Conservation (phyloP, 2,113 vertebrate genomes). For the Saguinus midas region DNA sequence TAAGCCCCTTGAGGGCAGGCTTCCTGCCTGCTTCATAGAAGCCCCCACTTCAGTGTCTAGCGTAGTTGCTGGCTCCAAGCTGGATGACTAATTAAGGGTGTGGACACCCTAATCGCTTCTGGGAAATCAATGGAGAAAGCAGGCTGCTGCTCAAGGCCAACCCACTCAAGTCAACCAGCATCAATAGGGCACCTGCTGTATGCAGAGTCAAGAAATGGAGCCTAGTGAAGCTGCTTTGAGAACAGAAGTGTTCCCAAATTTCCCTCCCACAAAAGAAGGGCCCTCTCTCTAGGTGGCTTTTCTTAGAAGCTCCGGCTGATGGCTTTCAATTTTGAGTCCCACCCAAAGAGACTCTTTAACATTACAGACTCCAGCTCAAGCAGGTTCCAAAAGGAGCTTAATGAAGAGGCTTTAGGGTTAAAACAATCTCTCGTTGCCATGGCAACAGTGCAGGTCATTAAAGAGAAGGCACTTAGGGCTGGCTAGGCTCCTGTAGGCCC, state of each 20-base stretch:
- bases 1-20: too few species aligned
- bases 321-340: not conserved
- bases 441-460: not conserved
- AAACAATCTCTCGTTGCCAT: conserved; percentile 5
- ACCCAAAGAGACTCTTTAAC: not conserved
- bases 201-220: not conserved
- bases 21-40: rapidly evolving
- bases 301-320: not conserved
- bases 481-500: not conserved
- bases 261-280: not conserved
- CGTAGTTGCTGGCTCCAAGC: not conserved
- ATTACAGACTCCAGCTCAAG: not conserved
- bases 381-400: not conserved
- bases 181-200: not conserved
- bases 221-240: not conserved
- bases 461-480: not conserved
- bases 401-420: not conserved
- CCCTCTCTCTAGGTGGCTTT: not conserved
- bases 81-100: too few species aligned
- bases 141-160: not conserved
- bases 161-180: not conserved
- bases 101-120: not conserved
- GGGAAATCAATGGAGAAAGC: not conserved
- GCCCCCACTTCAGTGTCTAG: too few species aligned
- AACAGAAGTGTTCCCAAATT: not conserved